Base-by-base conservation (phyloP, 2,888 invertebrate species). In the Brachyptera risi region DNA sequence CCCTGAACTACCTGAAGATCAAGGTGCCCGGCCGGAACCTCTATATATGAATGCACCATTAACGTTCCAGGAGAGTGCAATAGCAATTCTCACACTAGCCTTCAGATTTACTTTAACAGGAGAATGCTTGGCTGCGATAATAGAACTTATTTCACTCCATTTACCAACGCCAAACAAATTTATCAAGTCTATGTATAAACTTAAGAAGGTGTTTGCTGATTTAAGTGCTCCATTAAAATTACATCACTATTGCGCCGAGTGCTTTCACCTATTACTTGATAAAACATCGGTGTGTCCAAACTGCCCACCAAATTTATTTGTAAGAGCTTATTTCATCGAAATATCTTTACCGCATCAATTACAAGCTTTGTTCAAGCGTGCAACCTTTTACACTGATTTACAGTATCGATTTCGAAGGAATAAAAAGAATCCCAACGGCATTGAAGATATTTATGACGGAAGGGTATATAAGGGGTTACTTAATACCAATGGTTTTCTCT, bases 81-180 rank as follows among this genome's bases (percentile, higher is more conserved):
- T 62, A 4, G 47, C 59, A 13, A 61, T 66, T 35, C 42, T 65
- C 26, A 58, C 59, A 3, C 58, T 65, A n/a, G 47, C 57, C 3
- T 44, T 64, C 31, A 60, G 61, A 15, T 64, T 64, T 58, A 60
- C 59, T 40, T 27, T 65, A 4, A 37, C 59, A 15, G 59, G 56
- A n/a, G 35, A 47, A 44, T 64, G 63, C 38, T n/a, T 65, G 44
- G 21, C 60, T 15, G 66, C 60, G 60, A 24, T 66, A 2, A n/a
- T 51, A 5, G 17, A 27, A 5, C 31, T 51, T 2, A 51, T 51
- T 17, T 15, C 15, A 3, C 56, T 65, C 26, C 23, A 58, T 27
- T 58, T 44, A 9, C 47, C 47, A 24, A 42, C 13, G 26, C 27
- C 26, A 4, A 47, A 47, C 15, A 24, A 27, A 24, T 47, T 26